Conservation (phyloP, 2,797 vertebrate genomes). For the Columba guinea region DNA sequence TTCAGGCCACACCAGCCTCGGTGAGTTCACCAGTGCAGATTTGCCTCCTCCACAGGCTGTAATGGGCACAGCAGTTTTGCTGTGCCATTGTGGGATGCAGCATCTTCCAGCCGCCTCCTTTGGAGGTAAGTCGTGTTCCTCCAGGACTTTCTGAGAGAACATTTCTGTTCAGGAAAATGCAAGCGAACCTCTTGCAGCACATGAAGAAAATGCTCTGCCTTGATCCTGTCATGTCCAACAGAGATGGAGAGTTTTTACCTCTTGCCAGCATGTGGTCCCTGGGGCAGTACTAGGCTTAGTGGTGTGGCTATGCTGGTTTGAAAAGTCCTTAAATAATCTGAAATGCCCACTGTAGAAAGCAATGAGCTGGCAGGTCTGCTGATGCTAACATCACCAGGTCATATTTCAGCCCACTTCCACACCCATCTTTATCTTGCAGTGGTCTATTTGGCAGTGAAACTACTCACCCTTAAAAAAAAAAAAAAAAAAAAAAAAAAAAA, state of each 20-base stretch:
- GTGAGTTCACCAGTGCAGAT: accelerated
- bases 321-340: neutral
- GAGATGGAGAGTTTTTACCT: neutral
- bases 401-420: neutral
- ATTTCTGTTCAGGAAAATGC: neutral
- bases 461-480: neutral
- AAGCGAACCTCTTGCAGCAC: neutral
- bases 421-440: neutral
- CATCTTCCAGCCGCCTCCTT: neutral
- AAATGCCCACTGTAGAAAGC: neutral
- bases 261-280: neutral
- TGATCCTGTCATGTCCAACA: neutral
- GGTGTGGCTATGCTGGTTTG: neutral
- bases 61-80: accelerated
- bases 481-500: neutral
- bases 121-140: neutral
- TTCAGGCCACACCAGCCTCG: neutral
- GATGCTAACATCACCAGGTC: neutral
- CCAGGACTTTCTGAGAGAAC: neutral
- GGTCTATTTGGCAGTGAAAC: neutral
- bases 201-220: neutral
- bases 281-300: neutral
- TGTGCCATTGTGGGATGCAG: accelerated
- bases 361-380: neutral
- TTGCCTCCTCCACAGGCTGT: neutral